Conservation (phyloP, 2,797 vertebrate genomes). For the Spinibarbus caldwelli region DNA sequence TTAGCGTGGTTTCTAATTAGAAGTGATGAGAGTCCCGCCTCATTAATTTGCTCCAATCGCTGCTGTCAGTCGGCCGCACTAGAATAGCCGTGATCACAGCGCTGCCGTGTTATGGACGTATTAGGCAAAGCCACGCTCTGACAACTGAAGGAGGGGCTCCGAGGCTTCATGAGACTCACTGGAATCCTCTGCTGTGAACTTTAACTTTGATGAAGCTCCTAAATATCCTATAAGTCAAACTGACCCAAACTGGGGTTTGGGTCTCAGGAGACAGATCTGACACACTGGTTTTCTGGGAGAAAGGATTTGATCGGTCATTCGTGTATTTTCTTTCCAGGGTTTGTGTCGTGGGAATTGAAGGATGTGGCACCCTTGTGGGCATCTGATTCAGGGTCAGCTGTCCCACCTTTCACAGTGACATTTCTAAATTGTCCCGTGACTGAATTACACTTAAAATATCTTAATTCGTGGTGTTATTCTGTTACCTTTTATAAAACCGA, state of each 20-base stretch:
- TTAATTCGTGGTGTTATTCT: neutral
- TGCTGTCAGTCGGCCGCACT: constrained; percentile 79
- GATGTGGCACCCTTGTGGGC: neutral
- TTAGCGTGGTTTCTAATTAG: constrained; percentile 90
- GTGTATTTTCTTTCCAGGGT: neutral
- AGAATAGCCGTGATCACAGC: constrained; percentile 91
- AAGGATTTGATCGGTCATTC: too few relatives aligned
- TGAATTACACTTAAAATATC: neutral
- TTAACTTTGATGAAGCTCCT: neutral
- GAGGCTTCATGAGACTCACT: neutral
- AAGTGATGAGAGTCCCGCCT: constrained; percentile 83
- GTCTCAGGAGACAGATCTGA: neutral
- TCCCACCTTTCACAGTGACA: neutral
- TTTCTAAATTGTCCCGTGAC: neutral
- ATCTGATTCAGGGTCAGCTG: constrained; percentile 20
- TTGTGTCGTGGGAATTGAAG: neutral
- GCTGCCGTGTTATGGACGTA: constrained; percentile 83
- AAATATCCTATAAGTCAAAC: neutral
- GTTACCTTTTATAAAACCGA: neutral
- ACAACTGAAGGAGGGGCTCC: constrained; percentile 65
- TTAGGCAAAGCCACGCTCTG: constrained; percentile 78
- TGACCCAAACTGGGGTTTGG: neutral
- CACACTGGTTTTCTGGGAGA: neutral
- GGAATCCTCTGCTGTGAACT: neutral
- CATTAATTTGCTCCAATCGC: constrained; percentile 92